Conservation (phyloP, 2,113 vertebrate genomes). For the Toxotes jaculatrix region DNA sequence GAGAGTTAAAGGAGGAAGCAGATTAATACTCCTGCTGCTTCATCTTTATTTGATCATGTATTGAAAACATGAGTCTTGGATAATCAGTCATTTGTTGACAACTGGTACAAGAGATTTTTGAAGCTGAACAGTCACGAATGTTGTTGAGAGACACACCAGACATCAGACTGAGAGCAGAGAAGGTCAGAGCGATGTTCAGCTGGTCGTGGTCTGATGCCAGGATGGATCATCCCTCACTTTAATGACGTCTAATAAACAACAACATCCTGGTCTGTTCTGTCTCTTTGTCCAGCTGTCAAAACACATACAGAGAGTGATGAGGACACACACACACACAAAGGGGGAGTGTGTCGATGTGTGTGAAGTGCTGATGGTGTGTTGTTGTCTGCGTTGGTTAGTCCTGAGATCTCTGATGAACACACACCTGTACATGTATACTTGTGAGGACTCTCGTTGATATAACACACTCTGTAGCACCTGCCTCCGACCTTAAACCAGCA, state of each 20-base stretch:
- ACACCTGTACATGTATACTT: neutral
- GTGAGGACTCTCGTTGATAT: neutral
- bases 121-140: too few relatives aligned
- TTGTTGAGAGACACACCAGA: too few relatives aligned
- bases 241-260: constrained; percentile 10
- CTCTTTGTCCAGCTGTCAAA: constrained; percentile 14
- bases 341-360: neutral
- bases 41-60: too few relatives aligned
- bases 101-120: too few relatives aligned
- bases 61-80: too few relatives aligned
- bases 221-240: neutral
- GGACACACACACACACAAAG: constrained; percentile 5
- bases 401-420: constrained; percentile 13
- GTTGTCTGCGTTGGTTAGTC: constrained; percentile 27
- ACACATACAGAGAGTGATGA: constrained; percentile 4
- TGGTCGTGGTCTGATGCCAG: neutral
- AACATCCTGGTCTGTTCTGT: constrained; percentile 5
- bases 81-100: too few relatives aligned
- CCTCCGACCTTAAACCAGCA: too few relatives aligned
- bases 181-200: too few relatives aligned
- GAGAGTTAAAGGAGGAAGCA: too few relatives aligned
- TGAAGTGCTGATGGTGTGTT: constrained; percentile 35
- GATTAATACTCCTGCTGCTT: too few relatives aligned
- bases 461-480: too few relatives aligned
- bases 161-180: too few relatives aligned